A percentile compares a stretch with the other conserved stretches of the same genome.
Evolutionary conservation across 2,113 vertebrate species (phyloP).

Genomic region (Sakesphorus luctuosus): DNA sequence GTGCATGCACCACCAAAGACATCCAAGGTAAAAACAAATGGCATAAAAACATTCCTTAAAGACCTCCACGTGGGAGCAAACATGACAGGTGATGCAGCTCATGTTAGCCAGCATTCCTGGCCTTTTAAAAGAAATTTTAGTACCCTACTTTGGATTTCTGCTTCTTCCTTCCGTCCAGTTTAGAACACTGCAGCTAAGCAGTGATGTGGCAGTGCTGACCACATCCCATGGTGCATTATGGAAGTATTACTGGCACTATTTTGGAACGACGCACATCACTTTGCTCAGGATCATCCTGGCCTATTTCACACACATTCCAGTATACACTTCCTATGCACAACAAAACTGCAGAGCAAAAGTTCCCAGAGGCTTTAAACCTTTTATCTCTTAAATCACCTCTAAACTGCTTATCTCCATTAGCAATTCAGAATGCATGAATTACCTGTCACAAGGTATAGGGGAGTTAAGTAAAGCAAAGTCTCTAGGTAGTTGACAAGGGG

Average conservation of each 20-base stretch:
- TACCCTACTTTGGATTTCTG: neutral
- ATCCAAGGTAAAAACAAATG: neutral
- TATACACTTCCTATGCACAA: neutral
- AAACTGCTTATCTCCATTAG: slow-evolving; percentile 17
- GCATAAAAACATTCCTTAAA: neutral
- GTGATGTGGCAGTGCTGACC: neutral
- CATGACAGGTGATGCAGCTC: neutral
- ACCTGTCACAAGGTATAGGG: neutral
- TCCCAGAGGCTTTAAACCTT: slow-evolving; percentile 4
- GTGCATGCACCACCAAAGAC: neutral
- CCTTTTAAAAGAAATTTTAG: neutral
- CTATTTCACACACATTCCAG: neutral
- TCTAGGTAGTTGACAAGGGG: neutral
- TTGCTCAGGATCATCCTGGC: neutral
- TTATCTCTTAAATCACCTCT: neutral
- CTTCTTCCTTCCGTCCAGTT: neutral
- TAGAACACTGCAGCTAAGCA: neutral
- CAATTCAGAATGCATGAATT: neutral
- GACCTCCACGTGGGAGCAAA: neutral
- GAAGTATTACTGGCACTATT: neutral
- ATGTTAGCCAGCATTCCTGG: neutral
- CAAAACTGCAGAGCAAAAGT: neutral
- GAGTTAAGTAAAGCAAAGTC: neutral
- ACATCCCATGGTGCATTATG: too few relatives aligned
- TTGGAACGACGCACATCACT: accelerated